Percentiles rank a stretch among this genome's conserved stretches.
These are phyloP conservation scores for Centropristis striata DNA, from an alignment of 2,113 vertebrate genomes.

Conservation along the genomic window DNA sequence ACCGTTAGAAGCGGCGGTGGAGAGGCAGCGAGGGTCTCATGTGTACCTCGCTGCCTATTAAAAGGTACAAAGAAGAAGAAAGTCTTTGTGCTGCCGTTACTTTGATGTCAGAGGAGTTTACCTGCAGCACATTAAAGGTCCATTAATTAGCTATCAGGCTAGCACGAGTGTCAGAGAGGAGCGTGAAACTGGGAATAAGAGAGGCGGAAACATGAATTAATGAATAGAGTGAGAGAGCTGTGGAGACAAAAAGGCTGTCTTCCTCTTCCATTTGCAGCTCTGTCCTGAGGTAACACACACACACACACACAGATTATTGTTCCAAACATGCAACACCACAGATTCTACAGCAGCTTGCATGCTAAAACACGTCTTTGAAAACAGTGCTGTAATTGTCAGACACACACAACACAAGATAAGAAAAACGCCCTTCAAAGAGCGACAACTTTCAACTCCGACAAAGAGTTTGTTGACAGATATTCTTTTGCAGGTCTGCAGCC, in stretches of 20 bases:
- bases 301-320: background rate
- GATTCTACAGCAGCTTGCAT: background rate
- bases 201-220: background rate
- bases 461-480: too few relatives aligned
- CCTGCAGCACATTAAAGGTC: conserved; percentile 14
- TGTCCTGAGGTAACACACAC: background rate
- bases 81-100: background rate
- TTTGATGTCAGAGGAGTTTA: background rate
- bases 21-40: too few relatives aligned
- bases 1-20: background rate
- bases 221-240: background rate
- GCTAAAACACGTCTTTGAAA: background rate
- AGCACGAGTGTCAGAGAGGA: background rate
- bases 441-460: too few relatives aligned
- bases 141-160: background rate
- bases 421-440: too few relatives aligned
- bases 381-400: too few relatives aligned
- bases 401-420: too few relatives aligned
- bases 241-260: background rate
- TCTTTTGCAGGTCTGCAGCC: too few relatives aligned
- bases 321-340: background rate
- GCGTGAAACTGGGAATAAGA: background rate
- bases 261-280: background rate
- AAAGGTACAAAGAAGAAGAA: background rate
- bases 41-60: background rate